These are phyloP conservation scores for Xiphorhynchus erythropygius DNA, from an alignment of 2,797 vertebrate genomes.

Conservation along the genomic window DNA sequence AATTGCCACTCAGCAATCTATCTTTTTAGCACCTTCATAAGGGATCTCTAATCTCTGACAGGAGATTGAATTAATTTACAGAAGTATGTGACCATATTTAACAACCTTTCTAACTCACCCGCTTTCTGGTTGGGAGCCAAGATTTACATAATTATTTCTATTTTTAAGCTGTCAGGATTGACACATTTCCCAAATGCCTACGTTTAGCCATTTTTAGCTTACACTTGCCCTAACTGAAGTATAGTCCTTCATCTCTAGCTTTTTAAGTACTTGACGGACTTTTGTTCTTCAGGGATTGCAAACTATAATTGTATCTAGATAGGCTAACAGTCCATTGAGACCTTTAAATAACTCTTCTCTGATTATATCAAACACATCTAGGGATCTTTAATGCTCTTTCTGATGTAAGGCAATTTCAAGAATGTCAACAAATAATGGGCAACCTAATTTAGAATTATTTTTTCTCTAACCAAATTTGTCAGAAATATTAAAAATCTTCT, in stretches of 20 bases:
- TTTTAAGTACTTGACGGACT: background rate
- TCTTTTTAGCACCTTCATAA: slow-evolving; percentile 58
- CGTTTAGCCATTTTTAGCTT: slow-evolving; percentile 41
- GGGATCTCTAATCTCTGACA: slow-evolving; percentile 63
- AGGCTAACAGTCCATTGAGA: slow-evolving; percentile 8
- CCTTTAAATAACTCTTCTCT: slow-evolving; percentile 25
- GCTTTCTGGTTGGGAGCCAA: slow-evolving; percentile 49
- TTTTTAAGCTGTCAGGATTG: slow-evolving; percentile 58
- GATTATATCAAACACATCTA: slow-evolving; percentile 32
- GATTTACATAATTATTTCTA: slow-evolving; percentile 74
- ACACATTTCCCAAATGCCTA: slow-evolving; percentile 45
- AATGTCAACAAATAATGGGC: background rate
- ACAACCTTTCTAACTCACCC: slow-evolving; percentile 10
- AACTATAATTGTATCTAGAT: slow-evolving; percentile 24
- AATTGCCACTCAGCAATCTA: slow-evolving; percentile 39
- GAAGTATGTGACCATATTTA: slow-evolving; percentile 63
- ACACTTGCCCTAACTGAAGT: slow-evolving; percentile 25
- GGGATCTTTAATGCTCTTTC: background rate
- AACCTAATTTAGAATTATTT: background rate
- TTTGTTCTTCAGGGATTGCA: slow-evolving; percentile 19
- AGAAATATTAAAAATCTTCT: background rate
- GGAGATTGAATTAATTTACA: slow-evolving; percentile 66
- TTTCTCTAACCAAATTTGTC: background rate
- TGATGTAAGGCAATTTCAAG: background rate
- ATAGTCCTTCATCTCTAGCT: slow-evolving; percentile 21